Evolutionary conservation across 1,140 invertebrate species (phyloP).

Genomic region (Penaeus japonicus): DNA sequence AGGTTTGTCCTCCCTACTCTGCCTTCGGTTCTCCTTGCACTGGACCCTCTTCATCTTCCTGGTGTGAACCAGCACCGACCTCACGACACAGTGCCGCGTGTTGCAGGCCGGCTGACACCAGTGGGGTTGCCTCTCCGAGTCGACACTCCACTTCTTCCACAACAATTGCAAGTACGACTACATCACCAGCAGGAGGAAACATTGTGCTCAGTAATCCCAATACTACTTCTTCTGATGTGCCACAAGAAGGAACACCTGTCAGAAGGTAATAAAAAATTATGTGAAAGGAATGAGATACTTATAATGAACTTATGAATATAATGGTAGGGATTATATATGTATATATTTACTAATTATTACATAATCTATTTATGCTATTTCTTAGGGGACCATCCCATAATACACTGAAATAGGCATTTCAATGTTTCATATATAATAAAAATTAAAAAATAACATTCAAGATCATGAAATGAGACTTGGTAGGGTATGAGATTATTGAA

Average conservation of each 20-base stretch:
- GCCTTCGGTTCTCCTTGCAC: constrained; percentile 18
- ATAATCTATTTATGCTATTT: too few relatives aligned
- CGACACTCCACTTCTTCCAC: constrained; percentile 51
- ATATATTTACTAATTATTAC: too few relatives aligned
- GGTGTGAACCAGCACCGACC: constrained; percentile 21
- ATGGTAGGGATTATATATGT: too few relatives aligned
- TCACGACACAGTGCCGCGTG: constrained; percentile 54
- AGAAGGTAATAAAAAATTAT: constrained; percentile 25
- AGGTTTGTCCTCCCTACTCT: constrained; percentile 35
- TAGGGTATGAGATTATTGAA: too few relatives aligned
- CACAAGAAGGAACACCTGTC: constrained; percentile 44
- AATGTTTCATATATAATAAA: too few relatives aligned
- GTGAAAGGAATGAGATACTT: too few relatives aligned
- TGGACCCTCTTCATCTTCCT: constrained; percentile 36
- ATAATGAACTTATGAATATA: too few relatives aligned
- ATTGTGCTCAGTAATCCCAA: constrained; percentile 50
- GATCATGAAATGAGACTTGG: too few relatives aligned
- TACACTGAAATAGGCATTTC: too few relatives aligned
- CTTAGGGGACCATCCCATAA: too few relatives aligned
- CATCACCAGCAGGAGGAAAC: constrained; percentile 28
- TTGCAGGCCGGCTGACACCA: constrained; percentile 48
- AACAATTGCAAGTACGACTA: constrained; percentile 18
- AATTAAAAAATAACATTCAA: too few relatives aligned
- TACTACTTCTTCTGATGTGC: constrained; percentile 39
- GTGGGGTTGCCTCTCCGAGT: constrained; percentile 43